Evolutionary conservation across 2,797 vertebrate genomes (phyloP).

Genomic region (Enteromius treurensis): DNA sequence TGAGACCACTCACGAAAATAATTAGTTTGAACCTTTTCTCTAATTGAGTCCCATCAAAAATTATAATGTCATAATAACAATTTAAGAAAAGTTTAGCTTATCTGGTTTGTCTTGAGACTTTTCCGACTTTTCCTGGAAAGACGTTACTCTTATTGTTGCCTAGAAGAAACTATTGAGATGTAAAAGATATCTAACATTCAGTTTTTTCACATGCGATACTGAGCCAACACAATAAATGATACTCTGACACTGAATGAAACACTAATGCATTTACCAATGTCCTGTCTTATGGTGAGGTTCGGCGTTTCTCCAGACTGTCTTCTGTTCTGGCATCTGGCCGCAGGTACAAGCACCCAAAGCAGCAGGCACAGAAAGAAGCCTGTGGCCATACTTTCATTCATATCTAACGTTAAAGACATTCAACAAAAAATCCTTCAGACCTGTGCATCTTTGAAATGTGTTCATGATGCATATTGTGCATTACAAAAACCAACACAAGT

Average conservation of each 20-base stretch:
- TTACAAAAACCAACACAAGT: constrained; percentile 5
- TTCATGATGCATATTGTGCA: background rate
- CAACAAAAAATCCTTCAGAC: background rate
- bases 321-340: constrained; percentile 73
- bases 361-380: constrained; percentile 71
- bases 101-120: background rate
- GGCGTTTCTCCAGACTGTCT: constrained; percentile 71
- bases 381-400: constrained; percentile 77
- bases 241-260: background rate
- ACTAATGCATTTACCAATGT: constrained; percentile 61
- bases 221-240: background rate
- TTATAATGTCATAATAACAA: background rate
- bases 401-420: constrained; percentile 59
- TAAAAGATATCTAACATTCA: background rate
- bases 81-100: background rate
- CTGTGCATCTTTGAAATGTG: background rate
- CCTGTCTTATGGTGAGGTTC: constrained; percentile 70
- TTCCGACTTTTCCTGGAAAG: background rate
- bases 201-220: background rate
- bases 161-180: background rate
- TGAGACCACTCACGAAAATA: background rate
- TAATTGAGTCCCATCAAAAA: background rate
- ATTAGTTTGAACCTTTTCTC: background rate
- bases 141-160: background rate
- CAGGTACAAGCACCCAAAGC: constrained; percentile 70